Percentiles rank a stretch among this genome's conserved stretches.
phyloP scores from a whole-genome alignment of 2,797 vertebrate species.

The Stomatorhinus walkeri region DNA sequence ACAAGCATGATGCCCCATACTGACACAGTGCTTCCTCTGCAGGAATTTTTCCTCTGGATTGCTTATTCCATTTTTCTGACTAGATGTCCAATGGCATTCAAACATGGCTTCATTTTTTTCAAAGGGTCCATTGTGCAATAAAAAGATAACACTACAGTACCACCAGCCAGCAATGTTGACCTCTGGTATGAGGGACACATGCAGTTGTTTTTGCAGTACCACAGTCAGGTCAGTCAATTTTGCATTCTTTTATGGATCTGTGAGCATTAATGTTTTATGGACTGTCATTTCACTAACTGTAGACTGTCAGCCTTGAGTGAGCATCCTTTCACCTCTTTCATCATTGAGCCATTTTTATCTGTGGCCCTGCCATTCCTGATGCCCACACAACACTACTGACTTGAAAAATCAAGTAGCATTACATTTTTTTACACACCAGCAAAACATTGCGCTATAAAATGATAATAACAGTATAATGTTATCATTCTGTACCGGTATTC shows the following conservation, averaged over 20 bases:
- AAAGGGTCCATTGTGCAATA: not conserved
- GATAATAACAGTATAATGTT: not conserved
- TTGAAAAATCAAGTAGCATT: not conserved
- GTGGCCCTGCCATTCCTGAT: not conserved
- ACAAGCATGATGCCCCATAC: not conserved
- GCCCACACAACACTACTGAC: not conserved
- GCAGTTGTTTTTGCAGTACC: not conserved
- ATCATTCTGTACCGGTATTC: not conserved
- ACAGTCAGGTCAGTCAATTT: not conserved
- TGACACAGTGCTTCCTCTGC: not conserved
- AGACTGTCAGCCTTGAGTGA: not conserved
- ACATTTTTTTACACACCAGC: not conserved
- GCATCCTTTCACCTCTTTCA: not conserved
- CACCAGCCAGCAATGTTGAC: not conserved
- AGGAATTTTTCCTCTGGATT: not conserved
- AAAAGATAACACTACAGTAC: not conserved
- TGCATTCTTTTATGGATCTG: not conserved
- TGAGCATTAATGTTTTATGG: not conserved
- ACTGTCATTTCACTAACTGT: not conserved
- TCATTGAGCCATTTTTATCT: not conserved
- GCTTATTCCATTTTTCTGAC: not conserved
- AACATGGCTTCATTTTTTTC: not conserved
- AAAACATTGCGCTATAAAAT: not conserved
- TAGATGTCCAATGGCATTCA: not conserved
- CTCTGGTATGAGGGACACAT: not conserved